Percentiles rank a stretch among this genome's conserved stretches.
Evolutionary conservation across 2,113 vertebrate genomes (phyloP).

Genomic region (Ceuthmochares aereus): DNA sequence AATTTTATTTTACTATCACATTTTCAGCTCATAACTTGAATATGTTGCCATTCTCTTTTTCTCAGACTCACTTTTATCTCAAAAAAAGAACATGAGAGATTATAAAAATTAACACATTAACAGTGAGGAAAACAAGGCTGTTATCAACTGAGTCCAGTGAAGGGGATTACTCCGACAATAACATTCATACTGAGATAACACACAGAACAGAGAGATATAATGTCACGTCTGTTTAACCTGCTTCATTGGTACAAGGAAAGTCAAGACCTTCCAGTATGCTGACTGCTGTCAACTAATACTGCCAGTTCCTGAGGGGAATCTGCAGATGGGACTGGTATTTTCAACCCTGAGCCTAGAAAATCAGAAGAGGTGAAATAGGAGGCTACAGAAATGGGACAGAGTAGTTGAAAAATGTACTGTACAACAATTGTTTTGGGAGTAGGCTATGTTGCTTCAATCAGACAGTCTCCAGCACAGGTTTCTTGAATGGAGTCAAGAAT

Average conservation of each 20-base stretch:
- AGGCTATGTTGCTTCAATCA: not conserved
- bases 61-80: not conserved
- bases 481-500: not conserved
- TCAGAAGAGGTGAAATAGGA: not conserved
- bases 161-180: not conserved
- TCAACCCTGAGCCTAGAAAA: not conserved
- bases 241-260: not conserved
- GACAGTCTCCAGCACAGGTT: not conserved
- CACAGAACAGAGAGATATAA: not conserved
- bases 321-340: not conserved
- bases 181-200: not conserved
- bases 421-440: not conserved
- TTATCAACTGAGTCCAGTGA: not conserved
- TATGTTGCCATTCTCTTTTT: not conserved
- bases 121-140: not conserved
- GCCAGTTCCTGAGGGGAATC: not conserved
- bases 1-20: not conserved
- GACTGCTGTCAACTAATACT: no score
- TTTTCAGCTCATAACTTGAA: not conserved
- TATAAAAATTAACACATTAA: not conserved
- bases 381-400: no score
- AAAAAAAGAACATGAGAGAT: not conserved
- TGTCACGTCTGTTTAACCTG: not conserved
- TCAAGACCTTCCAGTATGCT: not conserved
- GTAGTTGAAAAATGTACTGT: not conserved